Base-by-base conservation (phyloP, 2,888 invertebrate genomes). In the Orchesellides sinensis region DNA sequence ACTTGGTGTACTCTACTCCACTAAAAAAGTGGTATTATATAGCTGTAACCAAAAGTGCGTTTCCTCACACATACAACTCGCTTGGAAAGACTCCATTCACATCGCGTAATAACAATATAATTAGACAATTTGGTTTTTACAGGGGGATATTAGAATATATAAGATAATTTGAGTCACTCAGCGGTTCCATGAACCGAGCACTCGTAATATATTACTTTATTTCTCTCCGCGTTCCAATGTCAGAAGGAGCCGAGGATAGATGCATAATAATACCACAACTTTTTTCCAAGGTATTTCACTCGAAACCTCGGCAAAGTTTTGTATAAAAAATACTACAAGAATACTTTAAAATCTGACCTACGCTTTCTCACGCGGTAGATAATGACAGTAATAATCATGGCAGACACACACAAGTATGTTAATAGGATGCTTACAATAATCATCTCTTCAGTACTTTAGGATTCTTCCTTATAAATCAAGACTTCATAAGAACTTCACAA, bases 331-430 rank as follows among this genome's bases (percentile, higher is more conserved):
- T 54, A 23, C 54, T 21, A 49, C 5, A 3, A 21, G 27, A 21
- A 21, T 54, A 32, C 17, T 14, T 52, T 29, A 12, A 61, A 27
- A 19, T 17, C 29, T 75, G 77, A 77, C 29, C 59, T 78, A 59
- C 72, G 81, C 47, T 86, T 86, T 86, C 86, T 86, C 86, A 86
- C 86, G 85, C 84, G 81, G 85, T 59, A 80, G 59, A 68, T 84
- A 84, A 86, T 83, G 78, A 85, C 83, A 77, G 84, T 77, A 80
- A 83, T 84, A 83, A 56, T 8, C 27, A 19, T 8, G 52, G 27
- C 14, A 52, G 47, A 52, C 69, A 74, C 72, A 74, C 61, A 61
- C 65, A 83, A 74, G 69, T 68, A 83, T 83, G 75, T 78, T 85
- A 85, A 85, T 83, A 80, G 79, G 75, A 54, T 19, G 12, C 35